Conservation (phyloP, 1,140 invertebrate species). For the Sitodiplosis mosellana region DNA sequence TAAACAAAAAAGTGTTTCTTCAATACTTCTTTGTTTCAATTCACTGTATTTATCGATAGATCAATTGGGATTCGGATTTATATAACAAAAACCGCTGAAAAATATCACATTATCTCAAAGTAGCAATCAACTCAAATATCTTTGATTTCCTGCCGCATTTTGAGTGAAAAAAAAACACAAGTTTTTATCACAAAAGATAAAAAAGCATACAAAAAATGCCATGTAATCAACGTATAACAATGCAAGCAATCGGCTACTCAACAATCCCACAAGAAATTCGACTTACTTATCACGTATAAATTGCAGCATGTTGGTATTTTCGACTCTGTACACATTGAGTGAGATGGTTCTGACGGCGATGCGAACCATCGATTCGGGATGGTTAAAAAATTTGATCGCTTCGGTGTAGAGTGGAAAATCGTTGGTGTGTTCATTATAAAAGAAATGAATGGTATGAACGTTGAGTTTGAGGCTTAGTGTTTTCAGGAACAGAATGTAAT, state of each 20-base stretch:
- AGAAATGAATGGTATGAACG: slow-evolving; percentile 97
- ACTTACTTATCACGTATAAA: slow-evolving; percentile 74
- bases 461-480: slow-evolving; percentile 97
- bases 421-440: slow-evolving; percentile 99
- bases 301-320: slow-evolving; percentile 86
- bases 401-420: slow-evolving; percentile 98
- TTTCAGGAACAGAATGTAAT: slow-evolving; percentile 98
- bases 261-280: too few species aligned
- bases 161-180: too few species aligned
- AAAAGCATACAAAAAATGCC: too few species aligned
- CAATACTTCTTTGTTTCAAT: too few species aligned
- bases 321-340: slow-evolving; percentile 89
- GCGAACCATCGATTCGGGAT: slow-evolving; percentile 95
- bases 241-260: not conserved
- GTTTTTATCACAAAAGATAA: too few species aligned
- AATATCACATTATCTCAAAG: too few species aligned
- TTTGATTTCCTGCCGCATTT: too few species aligned
- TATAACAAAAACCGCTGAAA: too few species aligned
- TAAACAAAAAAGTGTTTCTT: too few species aligned
- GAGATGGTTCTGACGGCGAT: slow-evolving; percentile 96
- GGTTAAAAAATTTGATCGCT: slow-evolving; percentile 98
- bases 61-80: too few species aligned
- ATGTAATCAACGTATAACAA: not conserved
- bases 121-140: too few species aligned
- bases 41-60: too few species aligned